These are phyloP conservation scores for Excalfactoria chinensis DNA, from an alignment of 2,113 vertebrate genomes.

Conservation along the genomic window DNA sequence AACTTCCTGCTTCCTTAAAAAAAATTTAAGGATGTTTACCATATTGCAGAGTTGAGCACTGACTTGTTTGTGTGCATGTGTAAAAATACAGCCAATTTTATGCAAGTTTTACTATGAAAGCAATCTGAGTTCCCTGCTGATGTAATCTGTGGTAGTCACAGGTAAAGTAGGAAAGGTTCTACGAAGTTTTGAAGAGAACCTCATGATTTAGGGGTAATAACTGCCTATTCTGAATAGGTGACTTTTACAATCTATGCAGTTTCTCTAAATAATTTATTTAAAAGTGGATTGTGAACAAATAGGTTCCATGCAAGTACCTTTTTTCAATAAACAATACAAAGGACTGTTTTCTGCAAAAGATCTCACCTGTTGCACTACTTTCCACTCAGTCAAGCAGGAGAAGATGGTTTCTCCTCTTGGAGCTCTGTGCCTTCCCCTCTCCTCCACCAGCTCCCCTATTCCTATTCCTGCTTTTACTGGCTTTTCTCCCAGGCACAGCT, in stretches of 20 bases:
- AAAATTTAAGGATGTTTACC: background rate
- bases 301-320: background rate
- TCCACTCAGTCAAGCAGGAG: background rate
- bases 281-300: background rate
- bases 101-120: background rate
- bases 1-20: background rate
- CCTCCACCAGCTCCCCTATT: background rate
- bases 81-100: background rate
- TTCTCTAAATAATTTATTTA: background rate
- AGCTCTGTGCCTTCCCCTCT: background rate
- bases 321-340: background rate
- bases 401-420: background rate
- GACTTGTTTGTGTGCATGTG: background rate
- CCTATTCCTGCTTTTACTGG: background rate
- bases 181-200: background rate
- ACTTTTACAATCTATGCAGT: accelerated
- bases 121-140: background rate
- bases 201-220: background rate
- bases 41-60: background rate
- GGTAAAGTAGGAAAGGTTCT: background rate
- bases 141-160: background rate
- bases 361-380: background rate
- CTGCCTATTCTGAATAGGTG: background rate
- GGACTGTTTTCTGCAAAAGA: background rate
- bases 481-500: accelerated